Evolutionary conservation across 2,888 invertebrate species (phyloP), one percentile per base, ranked within the genome.

Genomic region (Cylloceria caligata): DNA sequence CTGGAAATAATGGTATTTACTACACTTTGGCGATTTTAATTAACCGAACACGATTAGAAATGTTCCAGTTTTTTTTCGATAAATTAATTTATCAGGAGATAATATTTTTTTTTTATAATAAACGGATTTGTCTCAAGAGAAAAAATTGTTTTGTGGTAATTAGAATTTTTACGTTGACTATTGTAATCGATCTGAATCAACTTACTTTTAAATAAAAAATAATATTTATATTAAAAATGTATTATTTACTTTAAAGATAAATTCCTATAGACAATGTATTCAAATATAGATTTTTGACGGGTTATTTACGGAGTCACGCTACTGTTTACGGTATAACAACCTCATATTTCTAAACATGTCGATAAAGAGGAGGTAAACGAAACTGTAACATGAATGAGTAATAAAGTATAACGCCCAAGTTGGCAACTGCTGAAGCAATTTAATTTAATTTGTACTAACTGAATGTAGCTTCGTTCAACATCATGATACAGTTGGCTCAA

Each of bases 331-430:
- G 21, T 21, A 21, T 3, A 21, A 11, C 7, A 49, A 4, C 21
- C 21, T 21, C 19, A 7, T 3, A 49, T 24, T 24, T 11, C 49
- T 11, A 16, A 19, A 19, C 47, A 19, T 21, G 11, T 49, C 49
- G 21, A 19, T 21, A 9, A 49, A 49, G 21, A 21, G 21, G 52
- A 52, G 3, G 21, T 52, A 3, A 24, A 52, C 52, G 24, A 52
- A 24, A 24, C 24, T 24, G 52, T 52, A 24, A 24, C 52, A 52
- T 52, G 24, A 52, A 52, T 24, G 52, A 11, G 52, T 52, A 21
- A 52, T 52, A 52, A 52, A 24, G 11, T 24, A 24, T 24, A 11
- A 24, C 24, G 24, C 24, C 0, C 3, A 52, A 24, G 11, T 52
- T 24, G 24, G 13, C 13, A 13, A 52, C 1, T 3, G 24, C 24